These are phyloP conservation scores for Tuberolachnus salignus DNA, from an alignment of 2,888 invertebrate species.

Conservation along the genomic window DNA sequence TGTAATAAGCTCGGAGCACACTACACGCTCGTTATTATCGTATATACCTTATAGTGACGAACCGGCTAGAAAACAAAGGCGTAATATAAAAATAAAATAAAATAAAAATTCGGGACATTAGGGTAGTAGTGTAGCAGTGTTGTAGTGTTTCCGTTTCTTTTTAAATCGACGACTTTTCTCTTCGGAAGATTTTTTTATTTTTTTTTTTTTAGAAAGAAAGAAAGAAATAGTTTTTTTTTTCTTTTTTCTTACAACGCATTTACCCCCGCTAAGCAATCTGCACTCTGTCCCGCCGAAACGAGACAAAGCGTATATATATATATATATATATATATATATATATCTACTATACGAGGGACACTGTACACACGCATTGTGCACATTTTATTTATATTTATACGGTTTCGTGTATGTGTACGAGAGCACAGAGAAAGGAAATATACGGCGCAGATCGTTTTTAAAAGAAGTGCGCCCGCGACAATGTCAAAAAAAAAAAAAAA, in stretches of 20 bases:
- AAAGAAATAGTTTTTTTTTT: not conserved
- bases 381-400: too few relatives aligned
- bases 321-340: not conserved
- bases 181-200: conserved; percentile 21
- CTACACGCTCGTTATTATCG: not conserved
- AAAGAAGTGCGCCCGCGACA: conserved; percentile 13
- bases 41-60: not conserved
- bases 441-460: not conserved
- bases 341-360: not conserved
- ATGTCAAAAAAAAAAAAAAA: conserved; percentile 14
- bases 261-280: conserved; percentile 34
- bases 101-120: not conserved
- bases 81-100: not conserved
- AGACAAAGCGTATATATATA: not conserved
- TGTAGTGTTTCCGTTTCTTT: not conserved
- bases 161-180: conserved; percentile 19
- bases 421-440: not conserved
- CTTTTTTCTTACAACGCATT: not conserved
- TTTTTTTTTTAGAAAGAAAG: not conserved
- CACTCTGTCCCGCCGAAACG: not conserved
- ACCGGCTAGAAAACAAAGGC: not conserved
- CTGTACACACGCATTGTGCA: too few relatives aligned
- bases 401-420: not conserved
- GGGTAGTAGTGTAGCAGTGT: not conserved
- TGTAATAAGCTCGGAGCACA: conserved; percentile 10